A percentile compares a stretch with the other conserved stretches of the same genome.
phyloP scores from a whole-genome alignment of 2,888 invertebrate species.

The Phengaris alcon region DNA sequence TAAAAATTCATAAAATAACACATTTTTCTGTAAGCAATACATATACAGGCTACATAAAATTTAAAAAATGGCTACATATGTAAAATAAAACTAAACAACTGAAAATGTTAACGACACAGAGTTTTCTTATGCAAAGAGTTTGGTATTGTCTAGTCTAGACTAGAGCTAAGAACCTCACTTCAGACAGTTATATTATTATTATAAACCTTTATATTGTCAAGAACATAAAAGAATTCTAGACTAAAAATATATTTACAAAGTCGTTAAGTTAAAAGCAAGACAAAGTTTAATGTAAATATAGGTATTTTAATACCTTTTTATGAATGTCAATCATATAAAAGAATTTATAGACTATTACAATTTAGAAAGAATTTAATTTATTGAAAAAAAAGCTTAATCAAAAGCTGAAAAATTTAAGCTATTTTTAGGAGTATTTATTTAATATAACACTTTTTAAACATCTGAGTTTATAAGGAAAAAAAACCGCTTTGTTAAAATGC shows the following conservation, averaged over 20 bases:
- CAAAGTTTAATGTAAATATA: neutral
- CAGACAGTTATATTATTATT: neutral
- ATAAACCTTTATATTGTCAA: neutral
- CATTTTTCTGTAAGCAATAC: neutral
- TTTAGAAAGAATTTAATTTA: no score
- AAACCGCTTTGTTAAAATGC: no score
- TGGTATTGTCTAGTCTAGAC: slow-evolving; percentile 21
- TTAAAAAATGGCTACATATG: no score
- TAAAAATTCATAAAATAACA: neutral
- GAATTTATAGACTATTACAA: neutral
- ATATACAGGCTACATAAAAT: neutral
- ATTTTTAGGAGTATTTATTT: no score
- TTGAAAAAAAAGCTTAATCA: no score
- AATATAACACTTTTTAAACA: no score
- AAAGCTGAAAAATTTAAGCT: no score
- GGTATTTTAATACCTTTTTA: neutral
- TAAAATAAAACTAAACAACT: neutral
- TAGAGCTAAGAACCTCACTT: neutral
- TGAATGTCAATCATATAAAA: neutral
- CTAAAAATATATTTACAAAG: neutral
- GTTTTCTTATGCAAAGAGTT: slow-evolving; percentile 1
- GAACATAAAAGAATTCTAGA: slow-evolving; percentile 5
- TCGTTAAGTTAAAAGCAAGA: no score
- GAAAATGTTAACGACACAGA: neutral
- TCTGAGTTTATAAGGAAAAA: no score